Base-by-base conservation (phyloP, 2,113 vertebrate species). In the Apus apus region DNA sequence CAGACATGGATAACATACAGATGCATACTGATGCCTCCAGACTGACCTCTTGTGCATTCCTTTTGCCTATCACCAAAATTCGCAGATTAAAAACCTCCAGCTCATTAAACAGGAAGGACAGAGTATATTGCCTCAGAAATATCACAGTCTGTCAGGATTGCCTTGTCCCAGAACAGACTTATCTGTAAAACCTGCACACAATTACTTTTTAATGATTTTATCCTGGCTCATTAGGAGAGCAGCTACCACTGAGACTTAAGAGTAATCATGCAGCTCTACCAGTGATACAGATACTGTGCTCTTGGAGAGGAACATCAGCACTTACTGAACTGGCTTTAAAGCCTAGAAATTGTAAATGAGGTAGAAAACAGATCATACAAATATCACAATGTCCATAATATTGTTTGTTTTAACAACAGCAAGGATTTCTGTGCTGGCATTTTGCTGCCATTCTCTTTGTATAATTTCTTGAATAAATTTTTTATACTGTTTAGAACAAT, bases 41-140 rank as follows among this genome's bases (percentile, higher is more conserved):
- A 71, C 51, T 79, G 54, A 81, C 36, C 80, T 87, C 76, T 84
- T n/a, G 8, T 78, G 61, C 13, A 61, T 90, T 96, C 89, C 66
- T 97, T 97, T 95, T 96, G 62, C 84, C 90, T 96, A 94, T 79
- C 87, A 96, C 95, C 50, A 83, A 96, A 97, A 85, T 80, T 94
- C 94, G 80, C 95, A 98, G 91, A 98, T 98, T 98, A 98, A 97
- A 97, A 98, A 97, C 89, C 96, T 79, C 91, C 58, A 92, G 96
- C 94, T 98, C 98, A 98, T 98, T 98, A 98, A 97, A 96, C 97
- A 98, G 96, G 82, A 95, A 97, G 90, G 94, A 97, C 98, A 96
- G 97, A 98, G 78, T 71, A 67, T 66, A 92, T 94, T 95, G 74
- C 53, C 60, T 95, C 34, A 96, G 96, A 98, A 97, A 97, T 95